These are phyloP conservation scores for Macaria notata DNA, from an alignment of 2,888 invertebrate species.

Conservation along the genomic window DNA sequence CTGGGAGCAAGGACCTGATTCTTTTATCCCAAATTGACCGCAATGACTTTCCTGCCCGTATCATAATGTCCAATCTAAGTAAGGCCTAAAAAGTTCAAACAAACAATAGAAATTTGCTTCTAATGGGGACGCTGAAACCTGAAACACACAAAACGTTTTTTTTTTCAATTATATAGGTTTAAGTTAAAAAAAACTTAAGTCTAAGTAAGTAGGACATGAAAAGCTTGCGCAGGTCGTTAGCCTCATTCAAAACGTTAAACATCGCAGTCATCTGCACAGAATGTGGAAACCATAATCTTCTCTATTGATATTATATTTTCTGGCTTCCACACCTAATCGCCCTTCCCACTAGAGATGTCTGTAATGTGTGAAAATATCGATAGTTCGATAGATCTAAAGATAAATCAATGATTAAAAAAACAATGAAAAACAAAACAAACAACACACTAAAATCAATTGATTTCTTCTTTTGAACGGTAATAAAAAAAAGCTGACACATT, in stretches of 20 bases:
- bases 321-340: slow-evolving; percentile 37
- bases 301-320: slow-evolving; percentile 36
- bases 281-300: slow-evolving; percentile 37
- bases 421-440: no score
- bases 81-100: slow-evolving; percentile 2
- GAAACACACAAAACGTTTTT: no score
- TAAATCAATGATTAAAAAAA: no score
- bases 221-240: slow-evolving; percentile 16
- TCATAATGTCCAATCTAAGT: neutral
- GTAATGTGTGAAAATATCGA: neutral
- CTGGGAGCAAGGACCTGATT: slow-evolving; percentile 9
- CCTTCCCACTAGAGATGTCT: slow-evolving; percentile 19
- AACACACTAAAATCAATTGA: no score
- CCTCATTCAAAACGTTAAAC: slow-evolving; percentile 26
- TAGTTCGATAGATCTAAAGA: no score
- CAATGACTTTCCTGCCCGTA: neutral
- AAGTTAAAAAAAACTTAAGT: no score
- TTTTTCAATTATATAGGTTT: no score
- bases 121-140: no score
- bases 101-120: neutral
- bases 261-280: slow-evolving; percentile 29
- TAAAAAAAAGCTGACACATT: no score
- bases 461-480: no score
- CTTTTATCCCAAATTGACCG: slow-evolving; percentile 2
- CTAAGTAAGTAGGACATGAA: neutral